Conservation (phyloP, 2,797 vertebrate species). For the Uromys caudimaculatus region DNA sequence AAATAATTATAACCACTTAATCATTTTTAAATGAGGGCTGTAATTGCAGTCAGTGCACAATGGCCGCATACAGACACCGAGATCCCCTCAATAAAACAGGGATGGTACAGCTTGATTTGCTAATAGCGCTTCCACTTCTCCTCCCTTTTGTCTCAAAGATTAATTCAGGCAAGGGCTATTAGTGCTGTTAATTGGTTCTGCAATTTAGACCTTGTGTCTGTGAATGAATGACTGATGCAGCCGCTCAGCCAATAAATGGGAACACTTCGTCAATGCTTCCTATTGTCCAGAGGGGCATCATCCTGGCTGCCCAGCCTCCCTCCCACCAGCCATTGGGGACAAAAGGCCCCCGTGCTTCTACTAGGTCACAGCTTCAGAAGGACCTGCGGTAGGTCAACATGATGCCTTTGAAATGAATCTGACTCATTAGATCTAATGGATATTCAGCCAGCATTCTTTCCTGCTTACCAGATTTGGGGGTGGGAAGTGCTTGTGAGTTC, state of each 20-base stretch:
- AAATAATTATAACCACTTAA: slow-evolving; percentile 99
- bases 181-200: slow-evolving; percentile 99
- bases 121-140: slow-evolving; percentile 97
- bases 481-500: background rate
- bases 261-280: slow-evolving; percentile 96
- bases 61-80: slow-evolving; percentile 94
- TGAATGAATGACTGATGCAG: slow-evolving; percentile 99
- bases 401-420: slow-evolving; percentile 84
- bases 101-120: slow-evolving; percentile 97
- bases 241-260: slow-evolving; percentile 94
- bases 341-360: slow-evolving; percentile 67
- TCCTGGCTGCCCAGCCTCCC: slow-evolving; percentile 65
- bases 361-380: slow-evolving; percentile 77
- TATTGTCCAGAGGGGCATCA: slow-evolving; percentile 92
- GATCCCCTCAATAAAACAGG: slow-evolving; percentile 97
- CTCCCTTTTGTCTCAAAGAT: slow-evolving; percentile 99
- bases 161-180: slow-evolving; percentile 99
- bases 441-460: slow-evolving; percentile 53
- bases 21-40: slow-evolving; percentile 98
- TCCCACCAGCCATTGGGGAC: slow-evolving; percentile 57
- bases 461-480: background rate
- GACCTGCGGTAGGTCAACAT: slow-evolving; percentile 82
- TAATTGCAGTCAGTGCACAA: slow-evolving; percentile 99
- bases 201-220: slow-evolving; percentile 99
- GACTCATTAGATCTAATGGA: slow-evolving; percentile 82